Evolutionary conservation across 1,140 invertebrate species (phyloP).

Genomic region (Tetraneura akinire): DNA sequence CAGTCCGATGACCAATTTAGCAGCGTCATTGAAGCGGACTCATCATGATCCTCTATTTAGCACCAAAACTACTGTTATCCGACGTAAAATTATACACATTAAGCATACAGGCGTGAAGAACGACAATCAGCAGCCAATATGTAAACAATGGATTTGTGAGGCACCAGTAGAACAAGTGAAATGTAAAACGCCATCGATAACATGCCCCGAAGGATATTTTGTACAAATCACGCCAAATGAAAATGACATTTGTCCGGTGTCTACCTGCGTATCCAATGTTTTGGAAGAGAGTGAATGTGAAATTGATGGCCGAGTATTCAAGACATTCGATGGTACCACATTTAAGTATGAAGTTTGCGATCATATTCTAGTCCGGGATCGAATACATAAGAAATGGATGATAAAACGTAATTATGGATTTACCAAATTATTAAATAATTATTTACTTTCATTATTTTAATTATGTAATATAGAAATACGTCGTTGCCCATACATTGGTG

Average conservation of each 20-base stretch:
- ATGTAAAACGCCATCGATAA: conserved; percentile 15
- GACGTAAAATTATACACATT: neutral
- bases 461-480: conserved; percentile 64
- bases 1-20: conserved; percentile 40
- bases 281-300: conserved; percentile 70
- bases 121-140: conserved; percentile 29
- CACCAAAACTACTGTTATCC: conserved; percentile 20
- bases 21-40: conserved; percentile 26
- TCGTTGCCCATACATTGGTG: conserved; percentile 62
- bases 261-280: conserved; percentile 64
- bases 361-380: conserved; percentile 74
- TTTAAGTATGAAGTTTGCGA: conserved; percentile 79
- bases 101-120: conserved; percentile 7
- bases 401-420: conserved; percentile 64
- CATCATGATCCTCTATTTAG: conserved; percentile 33
- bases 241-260: conserved; percentile 60
- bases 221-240: conserved; percentile 34
- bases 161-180: conserved; percentile 25
- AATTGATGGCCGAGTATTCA: conserved; percentile 72
- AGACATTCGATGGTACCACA: conserved; percentile 75
- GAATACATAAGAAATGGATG: conserved; percentile 66
- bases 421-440: neutral
- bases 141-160: conserved; percentile 48
- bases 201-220: conserved; percentile 39
- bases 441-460: neutral